These are phyloP conservation scores for Spermophilus dauricus DNA, from an alignment of 2,113 vertebrate species.

Conservation along the genomic window DNA sequence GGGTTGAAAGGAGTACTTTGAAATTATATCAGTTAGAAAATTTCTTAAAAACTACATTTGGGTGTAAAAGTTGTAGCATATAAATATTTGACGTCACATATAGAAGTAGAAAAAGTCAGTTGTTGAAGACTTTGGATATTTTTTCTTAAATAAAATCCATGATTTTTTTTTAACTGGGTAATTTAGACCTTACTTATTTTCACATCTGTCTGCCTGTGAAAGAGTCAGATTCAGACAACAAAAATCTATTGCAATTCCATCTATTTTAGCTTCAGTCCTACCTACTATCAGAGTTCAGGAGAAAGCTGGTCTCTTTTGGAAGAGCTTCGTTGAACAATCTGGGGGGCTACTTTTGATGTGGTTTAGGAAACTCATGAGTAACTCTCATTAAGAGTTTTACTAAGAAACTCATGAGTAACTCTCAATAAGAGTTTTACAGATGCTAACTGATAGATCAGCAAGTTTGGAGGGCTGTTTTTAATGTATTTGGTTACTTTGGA, in stretches of 20 bases:
- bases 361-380: neutral
- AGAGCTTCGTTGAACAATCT: neutral
- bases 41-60: constrained; percentile 27
- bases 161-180: constrained; percentile 47
- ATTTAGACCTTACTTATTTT: constrained; percentile 53
- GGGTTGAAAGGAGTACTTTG: neutral
- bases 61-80: neutral
- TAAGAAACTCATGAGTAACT: neutral
- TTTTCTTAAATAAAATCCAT: constrained; percentile 49
- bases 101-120: neutral
- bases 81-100: neutral
- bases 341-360: neutral
- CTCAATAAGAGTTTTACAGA: constrained; percentile 20
- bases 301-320: neutral
- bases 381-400: neutral
- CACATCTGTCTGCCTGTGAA: constrained; percentile 28
- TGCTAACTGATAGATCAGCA: constrained; percentile 40
- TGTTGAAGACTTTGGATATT: constrained; percentile 11
- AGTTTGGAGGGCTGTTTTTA: constrained; percentile 23
- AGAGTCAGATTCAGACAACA: constrained; percentile 29
- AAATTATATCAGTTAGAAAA: neutral
- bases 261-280: neutral
- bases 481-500: neutral
- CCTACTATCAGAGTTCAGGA: neutral
- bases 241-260: neutral